Evolutionary conservation across 2,888 invertebrate species (phyloP).

Genomic region (Nymphalis c-album): DNA sequence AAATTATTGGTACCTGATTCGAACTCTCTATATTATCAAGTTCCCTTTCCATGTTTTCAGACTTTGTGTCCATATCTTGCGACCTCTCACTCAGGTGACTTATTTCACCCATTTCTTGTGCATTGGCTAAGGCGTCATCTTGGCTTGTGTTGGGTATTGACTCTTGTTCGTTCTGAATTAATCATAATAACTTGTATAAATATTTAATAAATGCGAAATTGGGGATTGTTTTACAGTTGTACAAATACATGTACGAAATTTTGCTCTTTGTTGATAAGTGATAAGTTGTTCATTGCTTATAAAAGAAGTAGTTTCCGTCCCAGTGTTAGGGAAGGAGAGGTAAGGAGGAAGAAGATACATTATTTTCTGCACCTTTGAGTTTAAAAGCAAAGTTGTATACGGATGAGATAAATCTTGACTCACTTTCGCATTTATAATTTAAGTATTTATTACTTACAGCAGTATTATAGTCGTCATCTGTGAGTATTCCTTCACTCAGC

Average conservation of each 20-base stretch:
- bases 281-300: too few species aligned
- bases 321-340: too few species aligned
- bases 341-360: too few species aligned
- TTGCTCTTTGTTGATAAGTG: too few species aligned
- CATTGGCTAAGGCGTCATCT: slow-evolving; percentile 37
- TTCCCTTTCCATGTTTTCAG: slow-evolving; percentile 57
- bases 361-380: too few species aligned
- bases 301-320: too few species aligned
- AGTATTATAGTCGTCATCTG: slow-evolving; percentile 64
- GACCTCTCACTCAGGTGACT: background rate
- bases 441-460: slow-evolving; percentile 46
- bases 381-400: too few species aligned
- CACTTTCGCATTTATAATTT: too few species aligned
- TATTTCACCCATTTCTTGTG: slow-evolving; percentile 25
- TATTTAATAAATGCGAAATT: background rate
- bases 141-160: slow-evolving; percentile 39
- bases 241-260: too few species aligned
- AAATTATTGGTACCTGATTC: slow-evolving; percentile 34
- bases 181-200: background rate
- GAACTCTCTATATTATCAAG: slow-evolving; percentile 56
- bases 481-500: slow-evolving; percentile 68
- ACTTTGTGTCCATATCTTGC: background rate
- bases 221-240: too few species aligned
- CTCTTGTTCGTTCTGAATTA: slow-evolving; percentile 42
- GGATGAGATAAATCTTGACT: too few species aligned